Evolutionary conservation across 1,140 invertebrate species (phyloP).

Genomic region (Cydia fagiglandana): DNA sequence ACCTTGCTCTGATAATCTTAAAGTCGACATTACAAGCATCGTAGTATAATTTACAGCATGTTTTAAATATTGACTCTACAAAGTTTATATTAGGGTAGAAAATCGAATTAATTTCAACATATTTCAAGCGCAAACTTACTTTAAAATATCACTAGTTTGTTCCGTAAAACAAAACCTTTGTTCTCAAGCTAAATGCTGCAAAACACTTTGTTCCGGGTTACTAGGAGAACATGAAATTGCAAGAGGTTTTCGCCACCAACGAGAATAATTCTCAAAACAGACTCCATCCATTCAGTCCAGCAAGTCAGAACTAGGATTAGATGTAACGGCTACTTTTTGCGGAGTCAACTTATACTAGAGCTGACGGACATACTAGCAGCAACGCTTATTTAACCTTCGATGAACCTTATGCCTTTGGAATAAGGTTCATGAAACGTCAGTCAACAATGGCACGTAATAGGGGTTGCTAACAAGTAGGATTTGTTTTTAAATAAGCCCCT

Average conservation of each 20-base stretch:
- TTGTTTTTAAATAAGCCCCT: background rate
- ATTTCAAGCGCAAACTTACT: no score
- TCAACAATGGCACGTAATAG: background rate
- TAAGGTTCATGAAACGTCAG: no score
- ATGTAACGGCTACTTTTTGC: background rate
- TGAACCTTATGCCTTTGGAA: no score
- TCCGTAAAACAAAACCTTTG: background rate
- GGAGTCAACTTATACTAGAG: background rate
- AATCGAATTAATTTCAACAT: no score
- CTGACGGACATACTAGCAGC: background rate
- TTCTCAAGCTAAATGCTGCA: constrained; percentile 13
- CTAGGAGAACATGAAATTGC: constrained; percentile 2
- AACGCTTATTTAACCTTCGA: no score
- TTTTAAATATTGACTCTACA: no score
- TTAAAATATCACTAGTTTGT: constrained; percentile 5
- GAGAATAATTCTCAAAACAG: background rate
- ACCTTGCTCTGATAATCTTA: no score
- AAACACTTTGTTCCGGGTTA: constrained; percentile 27
- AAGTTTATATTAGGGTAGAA: no score
- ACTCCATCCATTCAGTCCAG: background rate
- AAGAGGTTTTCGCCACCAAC: background rate
- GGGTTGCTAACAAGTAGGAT: background rate
- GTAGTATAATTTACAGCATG: no score
- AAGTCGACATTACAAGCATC: no score
- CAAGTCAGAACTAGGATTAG: background rate